These are phyloP conservation scores for Habroteleia sp. DNA, from an alignment of 2,888 invertebrate species.

Conservation along the genomic window DNA sequence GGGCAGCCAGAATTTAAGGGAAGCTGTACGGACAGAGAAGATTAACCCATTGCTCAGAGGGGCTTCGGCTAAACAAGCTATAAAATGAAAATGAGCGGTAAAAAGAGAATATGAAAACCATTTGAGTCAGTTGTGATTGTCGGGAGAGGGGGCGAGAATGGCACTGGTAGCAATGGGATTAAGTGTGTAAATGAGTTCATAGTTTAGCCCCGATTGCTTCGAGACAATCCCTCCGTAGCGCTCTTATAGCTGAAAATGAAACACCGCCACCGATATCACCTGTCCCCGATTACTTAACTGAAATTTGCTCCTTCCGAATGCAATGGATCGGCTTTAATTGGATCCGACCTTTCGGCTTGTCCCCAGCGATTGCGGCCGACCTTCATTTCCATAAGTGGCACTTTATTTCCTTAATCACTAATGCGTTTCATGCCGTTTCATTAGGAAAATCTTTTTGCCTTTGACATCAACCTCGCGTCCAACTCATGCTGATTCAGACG, in stretches of 20 bases:
- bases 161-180: slow-evolving; percentile 70
- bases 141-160: slow-evolving; percentile 70
- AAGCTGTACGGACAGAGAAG: slow-evolving; percentile 58
- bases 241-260: slow-evolving; percentile 67
- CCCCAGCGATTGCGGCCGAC: slow-evolving; percentile 46
- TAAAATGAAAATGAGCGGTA: slow-evolving; percentile 81
- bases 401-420: slow-evolving; percentile 36
- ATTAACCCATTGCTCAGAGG: slow-evolving; percentile 73
- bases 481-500: slow-evolving; percentile 14
- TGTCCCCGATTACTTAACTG: slow-evolving; percentile 52
- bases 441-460: too few relatives aligned
- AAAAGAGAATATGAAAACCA: slow-evolving; percentile 81
- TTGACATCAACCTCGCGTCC: slow-evolving; percentile 6
- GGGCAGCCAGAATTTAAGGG: slow-evolving; percentile 18
- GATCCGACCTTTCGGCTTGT: slow-evolving; percentile 46
- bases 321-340: slow-evolving; percentile 65
- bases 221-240: slow-evolving; percentile 74
- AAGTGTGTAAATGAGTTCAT: slow-evolving; percentile 80
- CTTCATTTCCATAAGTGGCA: slow-evolving; percentile 54
- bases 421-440: slow-evolving; percentile 10
- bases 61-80: slow-evolving; percentile 78
- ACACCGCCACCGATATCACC: slow-evolving; percentile 35
- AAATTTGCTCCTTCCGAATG: slow-evolving; percentile 53
- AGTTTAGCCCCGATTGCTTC: slow-evolving; percentile 78
- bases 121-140: slow-evolving; percentile 70